phyloP scores from a whole-genome alignment of 2,797 vertebrate genomes.

The Gallinago solitaria region DNA sequence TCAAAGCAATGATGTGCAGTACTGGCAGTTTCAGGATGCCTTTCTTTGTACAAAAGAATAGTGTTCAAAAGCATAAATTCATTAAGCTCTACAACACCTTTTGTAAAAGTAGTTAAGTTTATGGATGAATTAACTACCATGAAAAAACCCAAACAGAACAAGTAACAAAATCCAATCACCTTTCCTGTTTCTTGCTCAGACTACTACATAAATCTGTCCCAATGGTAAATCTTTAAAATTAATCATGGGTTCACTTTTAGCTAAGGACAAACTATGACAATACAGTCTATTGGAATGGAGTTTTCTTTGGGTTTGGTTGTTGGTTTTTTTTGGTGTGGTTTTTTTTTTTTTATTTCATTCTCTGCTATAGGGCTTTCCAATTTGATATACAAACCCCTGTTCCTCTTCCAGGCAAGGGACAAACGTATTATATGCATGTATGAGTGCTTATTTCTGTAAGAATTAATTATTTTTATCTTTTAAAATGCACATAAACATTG shows the following conservation, averaged over 20 bases:
- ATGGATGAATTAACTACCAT: not conserved
- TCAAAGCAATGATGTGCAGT: not conserved
- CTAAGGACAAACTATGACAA: not conserved
- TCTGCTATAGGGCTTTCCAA: not conserved
- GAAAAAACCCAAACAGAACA: not conserved
- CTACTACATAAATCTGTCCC: not conserved
- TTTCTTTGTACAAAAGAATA: not conserved
- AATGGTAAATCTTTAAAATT: not conserved
- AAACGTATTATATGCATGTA: not conserved
- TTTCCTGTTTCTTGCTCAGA: not conserved
- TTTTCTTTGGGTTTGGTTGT: not conserved
- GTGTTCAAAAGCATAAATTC: not conserved
- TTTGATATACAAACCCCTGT: not conserved
- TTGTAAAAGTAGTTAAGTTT: not conserved
- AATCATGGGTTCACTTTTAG: not conserved
- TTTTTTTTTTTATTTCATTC: not conserved
- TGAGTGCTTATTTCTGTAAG: not conserved
- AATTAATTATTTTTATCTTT: not conserved
- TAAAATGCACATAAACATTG: not conserved
- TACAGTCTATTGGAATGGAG: not conserved
- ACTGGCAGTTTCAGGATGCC: not conserved
- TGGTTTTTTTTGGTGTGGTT: not conserved
- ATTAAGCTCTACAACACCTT: not conserved
- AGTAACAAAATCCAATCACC: not conserved
- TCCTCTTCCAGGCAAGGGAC: not conserved